These are phyloP conservation scores for Hormaphis cornu DNA, from an alignment of 1,140 invertebrate species.

Conservation along the genomic window DNA sequence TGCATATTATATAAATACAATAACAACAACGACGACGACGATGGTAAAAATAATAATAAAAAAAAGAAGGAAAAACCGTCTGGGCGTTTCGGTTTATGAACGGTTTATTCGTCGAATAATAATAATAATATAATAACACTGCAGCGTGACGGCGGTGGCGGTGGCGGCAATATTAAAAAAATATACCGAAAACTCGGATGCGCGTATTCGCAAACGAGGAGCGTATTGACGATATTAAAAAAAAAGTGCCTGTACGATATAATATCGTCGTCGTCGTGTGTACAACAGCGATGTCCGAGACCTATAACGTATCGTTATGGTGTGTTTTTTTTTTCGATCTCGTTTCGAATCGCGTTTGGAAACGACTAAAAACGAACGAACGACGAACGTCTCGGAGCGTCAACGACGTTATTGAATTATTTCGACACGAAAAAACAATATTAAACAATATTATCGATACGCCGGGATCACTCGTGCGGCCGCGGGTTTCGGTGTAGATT, in stretches of 20 bases:
- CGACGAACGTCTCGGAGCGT: too few relatives aligned
- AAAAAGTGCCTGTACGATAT: too few relatives aligned
- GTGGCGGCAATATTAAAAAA: constrained; percentile 15
- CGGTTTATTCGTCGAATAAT: constrained; percentile 29
- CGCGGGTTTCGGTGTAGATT: too few relatives aligned
- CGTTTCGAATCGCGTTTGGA: too few relatives aligned
- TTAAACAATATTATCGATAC: too few relatives aligned
- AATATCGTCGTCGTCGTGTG: too few relatives aligned
- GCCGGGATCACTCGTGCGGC: too few relatives aligned
- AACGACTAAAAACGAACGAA: too few relatives aligned
- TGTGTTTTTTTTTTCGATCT: constrained; percentile 3
- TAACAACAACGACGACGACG: not conserved
- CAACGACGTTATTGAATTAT: too few relatives aligned
- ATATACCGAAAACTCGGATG: constrained; percentile 19
- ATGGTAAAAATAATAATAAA: constrained; percentile 8
- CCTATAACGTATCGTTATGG: too few relatives aligned
- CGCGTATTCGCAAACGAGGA: constrained; percentile 15
- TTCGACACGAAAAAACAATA: too few relatives aligned
- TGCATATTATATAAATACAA: constrained; percentile 32
- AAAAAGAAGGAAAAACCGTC: constrained; percentile 14
- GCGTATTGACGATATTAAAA: constrained; percentile 24
- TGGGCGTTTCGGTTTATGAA: constrained; percentile 29
- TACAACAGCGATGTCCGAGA: constrained; percentile 16
- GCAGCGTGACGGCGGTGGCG: too few relatives aligned
- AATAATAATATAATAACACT: not conserved